Evolutionary conservation across 2,888 invertebrate species (phyloP), one percentile per base, ranked within the genome.

Genomic region (Trichopoda pennipes): DNA sequence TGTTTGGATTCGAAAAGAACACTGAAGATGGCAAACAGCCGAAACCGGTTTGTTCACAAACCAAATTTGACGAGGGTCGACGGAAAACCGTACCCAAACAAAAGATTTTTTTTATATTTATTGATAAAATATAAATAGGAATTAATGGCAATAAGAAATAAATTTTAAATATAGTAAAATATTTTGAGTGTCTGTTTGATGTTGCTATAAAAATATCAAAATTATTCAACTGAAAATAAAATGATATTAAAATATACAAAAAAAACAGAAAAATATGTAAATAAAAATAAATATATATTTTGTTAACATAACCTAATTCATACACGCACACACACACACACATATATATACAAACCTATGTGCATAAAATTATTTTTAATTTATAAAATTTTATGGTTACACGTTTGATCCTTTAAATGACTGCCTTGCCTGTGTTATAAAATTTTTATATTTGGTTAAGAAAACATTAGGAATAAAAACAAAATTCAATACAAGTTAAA

Each of bases 361-460:
- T 17, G 10, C 17, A 35, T 17, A 60, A 19, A 60, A 19, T 42
- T 21, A 42, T 42, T 60, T 42, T 0, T 42, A 60, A 58, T 9
- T 23, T 42, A 60, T 60, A 60, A 60, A n/a, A 60, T 60, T 42
- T n/a, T 42, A 16, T 16, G 60, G 38, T 17, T 60, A 21, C 23
- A 23, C 1, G 7, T 42, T 60, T 42, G 42, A 60, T 60, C 60
- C 60, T 42, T 21, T 60, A 42, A 19, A 23, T 16, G 12, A 42
- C 3, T 16, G 10, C 16, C 19, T 21, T 32, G 19, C 19, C 17
- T 38, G 17, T 42, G 32, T 28, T 28, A 2, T 28, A 28, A 28
- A 28, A 8, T 28, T 28, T 28, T 3, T 28, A 28, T 28, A 28
- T 28, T 28, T 28, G 7, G 28, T 28, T 28, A 4, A 28, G 28